Percentiles rank a stretch among this genome's conserved stretches.
These are phyloP conservation scores for Oreotrochilus melanogaster DNA, from an alignment of 2,113 vertebrate genomes.

Conservation along the genomic window DNA sequence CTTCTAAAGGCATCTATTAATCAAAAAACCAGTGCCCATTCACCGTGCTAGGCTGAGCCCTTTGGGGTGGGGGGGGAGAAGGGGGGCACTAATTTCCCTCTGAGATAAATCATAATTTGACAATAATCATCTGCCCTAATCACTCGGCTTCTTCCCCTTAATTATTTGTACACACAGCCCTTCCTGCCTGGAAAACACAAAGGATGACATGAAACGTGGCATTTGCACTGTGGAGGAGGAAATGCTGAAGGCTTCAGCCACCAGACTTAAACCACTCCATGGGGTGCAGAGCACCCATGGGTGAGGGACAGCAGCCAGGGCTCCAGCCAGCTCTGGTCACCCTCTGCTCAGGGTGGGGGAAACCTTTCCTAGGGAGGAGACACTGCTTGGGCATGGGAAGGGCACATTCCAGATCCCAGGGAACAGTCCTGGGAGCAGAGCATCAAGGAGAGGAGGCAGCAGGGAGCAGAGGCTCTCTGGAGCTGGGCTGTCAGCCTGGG, in stretches of 20 bases:
- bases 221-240: background rate
- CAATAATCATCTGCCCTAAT: conserved; percentile 87
- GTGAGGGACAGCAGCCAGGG: background rate
- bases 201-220: background rate
- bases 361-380: background rate
- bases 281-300: rapidly evolving
- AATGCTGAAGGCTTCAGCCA: background rate
- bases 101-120: conserved; percentile 87
- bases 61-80: conserved; percentile 55
- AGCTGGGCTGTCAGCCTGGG: rapidly evolving
- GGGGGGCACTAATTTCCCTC: conserved; percentile 80
- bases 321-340: background rate
- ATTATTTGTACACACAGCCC: conserved; percentile 82
- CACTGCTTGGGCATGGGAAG: background rate
- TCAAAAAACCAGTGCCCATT: conserved; percentile 79
- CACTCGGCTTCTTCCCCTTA: conserved; percentile 80
- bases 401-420: background rate
- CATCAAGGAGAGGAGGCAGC: background rate
- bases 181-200: conserved; percentile 64
- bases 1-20: conserved; percentile 86
- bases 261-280: background rate
- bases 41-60: conserved; percentile 76
- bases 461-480: background rate
- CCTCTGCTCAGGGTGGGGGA: background rate
- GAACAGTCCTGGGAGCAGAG: background rate